These are phyloP conservation scores for Vireo griseus DNA, from an alignment of 2,797 vertebrate species.

Conservation along the genomic window DNA sequence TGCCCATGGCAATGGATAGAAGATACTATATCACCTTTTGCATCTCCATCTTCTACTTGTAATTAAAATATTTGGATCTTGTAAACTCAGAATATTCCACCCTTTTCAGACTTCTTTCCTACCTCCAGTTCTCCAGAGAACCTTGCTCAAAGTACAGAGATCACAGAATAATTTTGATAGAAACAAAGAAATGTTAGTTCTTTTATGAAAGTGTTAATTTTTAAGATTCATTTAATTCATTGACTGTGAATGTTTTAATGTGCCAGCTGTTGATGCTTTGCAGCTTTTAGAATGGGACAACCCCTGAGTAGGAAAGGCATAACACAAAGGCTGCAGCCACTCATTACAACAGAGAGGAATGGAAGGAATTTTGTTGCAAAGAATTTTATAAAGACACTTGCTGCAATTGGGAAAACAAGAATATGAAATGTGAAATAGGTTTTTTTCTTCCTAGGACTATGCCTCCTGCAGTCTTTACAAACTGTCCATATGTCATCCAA, in stretches of 20 bases:
- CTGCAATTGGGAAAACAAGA: background rate
- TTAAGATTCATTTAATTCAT: background rate
- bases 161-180: background rate
- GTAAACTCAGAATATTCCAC: background rate
- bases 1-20: background rate
- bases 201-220: background rate
- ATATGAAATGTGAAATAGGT: background rate
- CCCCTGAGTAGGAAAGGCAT: background rate
- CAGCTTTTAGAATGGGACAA: background rate
- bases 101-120: background rate
- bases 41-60: background rate
- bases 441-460: constrained; percentile 61
- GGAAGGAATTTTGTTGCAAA: background rate
- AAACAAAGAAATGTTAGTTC: background rate
- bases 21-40: background rate
- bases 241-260: background rate
- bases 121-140: background rate
- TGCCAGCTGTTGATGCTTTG: background rate
- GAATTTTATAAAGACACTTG: background rate
- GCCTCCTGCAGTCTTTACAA: constrained; percentile 71
- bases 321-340: background rate
- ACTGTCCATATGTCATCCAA: constrained; percentile 83
- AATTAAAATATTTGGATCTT: background rate
- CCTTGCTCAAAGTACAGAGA: background rate
- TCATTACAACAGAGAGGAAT: background rate